These are phyloP conservation scores for Vidua chalybeata DNA, from an alignment of 2,113 vertebrate genomes.

Conservation along the genomic window DNA sequence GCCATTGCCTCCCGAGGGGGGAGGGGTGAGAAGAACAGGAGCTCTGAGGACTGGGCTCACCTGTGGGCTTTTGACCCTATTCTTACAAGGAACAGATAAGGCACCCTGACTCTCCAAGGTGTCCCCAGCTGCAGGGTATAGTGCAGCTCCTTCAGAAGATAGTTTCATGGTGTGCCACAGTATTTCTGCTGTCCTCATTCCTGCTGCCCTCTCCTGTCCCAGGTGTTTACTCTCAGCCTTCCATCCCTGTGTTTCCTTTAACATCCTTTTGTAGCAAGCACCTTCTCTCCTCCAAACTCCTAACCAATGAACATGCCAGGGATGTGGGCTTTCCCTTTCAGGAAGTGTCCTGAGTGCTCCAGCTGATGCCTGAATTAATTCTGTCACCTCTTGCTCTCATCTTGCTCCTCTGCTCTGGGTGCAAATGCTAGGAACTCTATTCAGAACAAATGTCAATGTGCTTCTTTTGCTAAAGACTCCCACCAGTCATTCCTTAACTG, in stretches of 20 bases:
- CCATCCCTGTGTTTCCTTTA: neutral
- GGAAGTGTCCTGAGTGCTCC: neutral
- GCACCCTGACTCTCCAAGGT: accelerated
- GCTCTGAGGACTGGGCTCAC: accelerated
- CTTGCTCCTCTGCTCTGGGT: neutral
- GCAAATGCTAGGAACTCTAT: neutral
- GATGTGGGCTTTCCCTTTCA: neutral
- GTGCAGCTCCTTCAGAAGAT: no score
- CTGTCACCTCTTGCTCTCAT: neutral
- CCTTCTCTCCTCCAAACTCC: neutral
- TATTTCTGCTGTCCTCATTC: neutral
- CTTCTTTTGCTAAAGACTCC: neutral
- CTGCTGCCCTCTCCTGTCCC: neutral
- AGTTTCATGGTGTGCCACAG: neutral
- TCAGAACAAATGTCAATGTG: neutral
- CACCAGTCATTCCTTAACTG: neutral
- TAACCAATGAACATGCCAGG: accelerated
- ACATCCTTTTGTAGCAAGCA: neutral
- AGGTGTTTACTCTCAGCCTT: neutral
- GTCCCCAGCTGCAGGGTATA: accelerated
- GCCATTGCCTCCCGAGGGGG: accelerated
- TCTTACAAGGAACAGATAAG: neutral
- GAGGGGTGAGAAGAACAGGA: neutral
- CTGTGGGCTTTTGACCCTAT: neutral
- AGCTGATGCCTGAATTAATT: neutral